A percentile compares a stretch with the other conserved stretches of the same genome.
phyloP scores from a whole-genome alignment of 2,113 vertebrate genomes.

The Himantopus leucocephalus region DNA sequence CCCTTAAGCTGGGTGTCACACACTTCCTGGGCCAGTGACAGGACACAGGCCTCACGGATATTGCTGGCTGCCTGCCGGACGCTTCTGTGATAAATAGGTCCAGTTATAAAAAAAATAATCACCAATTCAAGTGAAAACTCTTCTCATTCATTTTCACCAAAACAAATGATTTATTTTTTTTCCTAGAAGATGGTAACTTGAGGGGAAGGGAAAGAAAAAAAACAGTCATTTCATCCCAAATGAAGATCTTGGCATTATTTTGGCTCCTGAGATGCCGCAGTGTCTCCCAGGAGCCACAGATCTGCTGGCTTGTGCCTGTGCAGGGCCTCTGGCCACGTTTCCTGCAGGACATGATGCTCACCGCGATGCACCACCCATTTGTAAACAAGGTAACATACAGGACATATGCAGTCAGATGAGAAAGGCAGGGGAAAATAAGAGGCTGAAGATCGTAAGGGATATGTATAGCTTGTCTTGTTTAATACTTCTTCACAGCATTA shows the following conservation, averaged over 20 bases:
- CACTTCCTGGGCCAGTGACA: neutral
- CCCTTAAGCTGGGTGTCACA: constrained; percentile 9
- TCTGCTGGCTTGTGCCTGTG: neutral
- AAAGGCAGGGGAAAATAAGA: neutral
- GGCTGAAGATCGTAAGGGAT: neutral
- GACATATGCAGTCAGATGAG: neutral
- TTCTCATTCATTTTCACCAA: neutral
- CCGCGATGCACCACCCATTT: accelerated
- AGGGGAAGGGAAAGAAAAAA: accelerated
- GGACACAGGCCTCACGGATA: neutral
- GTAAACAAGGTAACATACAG: neutral
- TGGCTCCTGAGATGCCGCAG: accelerated
- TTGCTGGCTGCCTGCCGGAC: neutral
- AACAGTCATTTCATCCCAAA: accelerated
- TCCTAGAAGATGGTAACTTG: neutral
- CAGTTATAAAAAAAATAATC: neutral
- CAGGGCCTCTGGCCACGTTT: accelerated
- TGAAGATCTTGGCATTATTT: neutral
- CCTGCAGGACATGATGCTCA: accelerated
- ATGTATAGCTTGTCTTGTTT: neutral
- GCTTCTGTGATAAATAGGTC: neutral
- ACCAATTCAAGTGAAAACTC: neutral
- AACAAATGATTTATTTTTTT: neutral
- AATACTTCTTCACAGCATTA: neutral
- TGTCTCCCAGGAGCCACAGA: neutral